Evolutionary conservation across 2,888 invertebrate species (phyloP).

Genomic region (Pseudeuparius sepicola): DNA sequence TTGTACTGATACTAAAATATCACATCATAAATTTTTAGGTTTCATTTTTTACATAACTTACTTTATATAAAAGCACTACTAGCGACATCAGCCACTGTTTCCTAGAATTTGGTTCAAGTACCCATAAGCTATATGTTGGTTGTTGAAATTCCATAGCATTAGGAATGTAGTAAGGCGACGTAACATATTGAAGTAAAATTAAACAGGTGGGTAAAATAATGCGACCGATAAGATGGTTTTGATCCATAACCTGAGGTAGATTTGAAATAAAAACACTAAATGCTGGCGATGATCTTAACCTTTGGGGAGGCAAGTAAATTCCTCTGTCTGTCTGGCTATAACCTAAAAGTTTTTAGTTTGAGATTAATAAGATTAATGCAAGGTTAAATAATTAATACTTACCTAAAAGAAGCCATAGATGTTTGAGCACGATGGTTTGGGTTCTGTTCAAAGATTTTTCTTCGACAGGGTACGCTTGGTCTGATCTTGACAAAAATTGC

Average conservation of each 20-base stretch:
- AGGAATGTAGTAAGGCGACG: constrained; percentile 57
- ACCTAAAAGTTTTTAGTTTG: constrained; percentile 55
- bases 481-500: constrained; percentile 83
- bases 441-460: constrained; percentile 71
- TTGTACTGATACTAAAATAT: constrained; percentile 60
- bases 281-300: constrained; percentile 81
- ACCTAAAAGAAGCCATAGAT: constrained; percentile 74
- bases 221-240: constrained; percentile 90
- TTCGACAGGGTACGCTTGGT: constrained; percentile 77
- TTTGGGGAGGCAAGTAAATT: constrained; percentile 82
- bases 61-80: constrained; percentile 92
- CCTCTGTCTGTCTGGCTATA: constrained; percentile 86
- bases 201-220: constrained; percentile 78
- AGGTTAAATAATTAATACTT: no score
- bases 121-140: constrained; percentile 78
- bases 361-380: no score
- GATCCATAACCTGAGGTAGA: constrained; percentile 87
- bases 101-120: constrained; percentile 76
- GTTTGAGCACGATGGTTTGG: constrained; percentile 81
- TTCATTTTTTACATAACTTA: constrained; percentile 33
- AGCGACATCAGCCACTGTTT: constrained; percentile 90
- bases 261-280: constrained; percentile 94
- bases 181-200: constrained; percentile 69
- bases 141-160: constrained; percentile 48
- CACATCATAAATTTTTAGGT: constrained; percentile 4